Conservation (phyloP, 1,140 invertebrate species). For the Dendroctonus ponderosae region DNA sequence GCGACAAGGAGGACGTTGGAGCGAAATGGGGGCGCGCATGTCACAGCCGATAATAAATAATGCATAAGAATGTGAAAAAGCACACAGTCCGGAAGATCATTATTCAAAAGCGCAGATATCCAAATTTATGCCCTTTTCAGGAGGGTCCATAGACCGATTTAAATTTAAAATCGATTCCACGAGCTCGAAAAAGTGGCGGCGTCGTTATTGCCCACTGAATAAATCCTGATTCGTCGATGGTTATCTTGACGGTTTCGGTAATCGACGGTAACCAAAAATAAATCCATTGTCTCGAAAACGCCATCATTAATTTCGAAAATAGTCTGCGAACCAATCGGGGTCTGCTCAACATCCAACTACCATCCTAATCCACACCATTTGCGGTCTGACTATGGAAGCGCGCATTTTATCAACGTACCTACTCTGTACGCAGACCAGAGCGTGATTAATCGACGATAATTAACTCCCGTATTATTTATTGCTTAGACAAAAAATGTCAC, state of each 20-base stretch:
- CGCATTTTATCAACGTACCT: too few relatives aligned
- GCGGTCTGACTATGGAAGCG: too few relatives aligned
- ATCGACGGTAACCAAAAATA: background rate
- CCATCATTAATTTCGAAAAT: background rate
- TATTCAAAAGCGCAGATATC: background rate
- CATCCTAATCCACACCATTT: background rate
- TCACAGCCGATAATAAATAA: too few relatives aligned
- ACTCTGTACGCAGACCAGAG: background rate
- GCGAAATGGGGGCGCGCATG: too few relatives aligned
- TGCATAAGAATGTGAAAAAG: too few relatives aligned
- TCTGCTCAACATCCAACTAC: background rate
- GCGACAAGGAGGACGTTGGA: too few relatives aligned
- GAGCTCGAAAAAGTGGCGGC: background rate
- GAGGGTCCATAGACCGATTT: background rate
- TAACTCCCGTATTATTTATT: slow-evolving; percentile 1
- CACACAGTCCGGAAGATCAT: background rate
- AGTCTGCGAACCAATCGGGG: background rate
- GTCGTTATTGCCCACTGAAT: background rate
- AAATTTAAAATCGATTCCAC: slow-evolving; percentile 4
- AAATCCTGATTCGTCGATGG: background rate
- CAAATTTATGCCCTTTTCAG: slow-evolving; percentile 1
- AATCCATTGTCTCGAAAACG: background rate
- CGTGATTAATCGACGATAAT: background rate
- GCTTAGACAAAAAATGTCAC: background rate
- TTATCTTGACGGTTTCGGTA: slow-evolving; percentile 1